Evolutionary conservation across 2,888 invertebrate species (phyloP), one percentile per base, ranked within the genome.

Genomic region (Hedychridium roseum): DNA sequence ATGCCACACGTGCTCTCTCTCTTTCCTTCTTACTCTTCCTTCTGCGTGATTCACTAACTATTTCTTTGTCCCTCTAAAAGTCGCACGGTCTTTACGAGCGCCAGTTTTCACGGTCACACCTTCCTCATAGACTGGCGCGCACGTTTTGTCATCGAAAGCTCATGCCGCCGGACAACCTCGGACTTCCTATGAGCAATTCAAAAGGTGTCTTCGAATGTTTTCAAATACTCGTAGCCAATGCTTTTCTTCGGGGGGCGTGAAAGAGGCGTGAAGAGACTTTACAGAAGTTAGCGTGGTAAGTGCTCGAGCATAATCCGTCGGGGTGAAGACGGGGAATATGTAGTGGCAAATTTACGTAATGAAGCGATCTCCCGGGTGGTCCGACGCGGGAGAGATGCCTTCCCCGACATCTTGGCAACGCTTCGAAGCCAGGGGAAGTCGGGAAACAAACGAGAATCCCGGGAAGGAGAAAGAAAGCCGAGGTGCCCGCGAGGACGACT

Each of bases 321-420:
- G 35, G 28, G 34, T 31, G 23, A 47, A 50, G 55, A 20, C 36
- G 26, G 27, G 37, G 20, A 47, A 50, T 37, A 41, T 36, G 31
- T 50, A 42, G 43, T 46, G 52, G 57, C 40, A 44, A 66, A 63
- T 64, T 63, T 67, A 55, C 60, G 58, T 65, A 62, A 70, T 67
- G 66, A 70, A 66, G 64, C 66, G 65, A 68, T 66, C 66, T 50
- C 45, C 61, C 60, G 67, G 70, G 70, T 71, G 72, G 73, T 71
- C 73, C 61, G 31, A 35, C 39, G 45, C 43, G 45, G 43, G 44
- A n/a, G n/a, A 55, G 50, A 41, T 49, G 35, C 30, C 39, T 38
- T 42, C 32, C 48, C 38, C 48, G 37, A 28, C 44, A 39, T 56
- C 48, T 46, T 56, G 56, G 49, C 52, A 51, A 51, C 48, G 42